Base-by-base conservation (phyloP, 2,888 invertebrate genomes). In the Cephus nigrinus region DNA sequence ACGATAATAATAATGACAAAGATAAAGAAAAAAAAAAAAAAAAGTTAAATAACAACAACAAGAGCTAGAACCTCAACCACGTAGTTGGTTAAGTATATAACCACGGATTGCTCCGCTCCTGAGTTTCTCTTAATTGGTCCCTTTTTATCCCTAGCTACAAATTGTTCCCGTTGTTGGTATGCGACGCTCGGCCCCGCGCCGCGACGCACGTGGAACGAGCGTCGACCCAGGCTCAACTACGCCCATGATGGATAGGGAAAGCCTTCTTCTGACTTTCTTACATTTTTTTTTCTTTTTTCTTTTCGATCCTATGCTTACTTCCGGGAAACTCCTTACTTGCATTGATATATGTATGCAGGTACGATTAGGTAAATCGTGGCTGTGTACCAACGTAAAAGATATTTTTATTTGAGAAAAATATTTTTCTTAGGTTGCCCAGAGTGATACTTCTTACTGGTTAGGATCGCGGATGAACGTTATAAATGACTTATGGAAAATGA, bases 41-140 rank as follows among this genome's bases (percentile, higher is more conserved):
- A 15, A 15, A 15, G 4, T 40, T 40, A 40, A 40, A 40, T 40
- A 40, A 40, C 40, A 40, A 40, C 40, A 40, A 40, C 40, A 40
- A 4, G 15, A 40, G 40, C 15, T 40, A 40, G 40, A 40, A 15
- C 40, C 40, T 40, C 15, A 40, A 40, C 40, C 40, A 40, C 40
- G 40, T 40, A 40, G 40, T 40, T 40, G 40, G 40, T 15, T 40
- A 40, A 40, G 40, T 40, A 40, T 40, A 40, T 40, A 75, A 80
- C 79, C 74, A 68, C 72, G 69, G 76, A 69, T 76, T 75, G 81
- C 80, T 75, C 80, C 80, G 79, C 80, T 75, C 81, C 80, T 79
- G 85, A 87, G 86, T 89, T 89, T 88, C 87, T 87, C 87, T 89
- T 90, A 90, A 90, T 90, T 90, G 89, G 86, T 86, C 85, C 73